Base-by-base conservation (phyloP, 2,888 invertebrate genomes). In the Drosophila mercatorum region DNA sequence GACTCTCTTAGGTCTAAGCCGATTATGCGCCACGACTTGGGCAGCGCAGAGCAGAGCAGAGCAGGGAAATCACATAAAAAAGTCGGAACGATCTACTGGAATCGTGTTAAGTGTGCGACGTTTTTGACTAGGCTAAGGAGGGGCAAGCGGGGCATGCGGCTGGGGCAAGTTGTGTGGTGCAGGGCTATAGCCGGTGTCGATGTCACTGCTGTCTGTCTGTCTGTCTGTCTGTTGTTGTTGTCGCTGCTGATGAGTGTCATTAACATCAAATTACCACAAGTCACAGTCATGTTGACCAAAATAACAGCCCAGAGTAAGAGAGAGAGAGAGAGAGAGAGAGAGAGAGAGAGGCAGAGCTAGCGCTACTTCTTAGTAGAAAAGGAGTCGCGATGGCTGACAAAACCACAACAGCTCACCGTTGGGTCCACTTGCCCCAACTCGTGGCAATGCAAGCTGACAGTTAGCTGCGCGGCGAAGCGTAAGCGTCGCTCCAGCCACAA, bases 201-300 rank as follows among this genome's bases (percentile, higher is more conserved):
- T 83, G 78, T 83, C 78, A 66, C 56, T 53, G 46, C 46, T 56
- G 47, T 22, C 59, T 72, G 56, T 58, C 61, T 71, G 58, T 28
- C 3, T 65, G 58, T 56, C 17, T 17, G 17, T 17, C 17, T 57
- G 58, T 38, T 38, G 40, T 49, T 70, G 78, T 68, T 75, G 84
- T 71, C 70, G 72, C 78, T 69, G 80, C 76, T 88, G 86, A 89
- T 89, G 87, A 86, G 82, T 89, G 86, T 88, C 89, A 91, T 90
- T 90, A 91, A 89, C 90, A 90, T 90, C 90, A 90, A 89, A 91
- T 91, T 89, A 88, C 90, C 88, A 91, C 90, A 91, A 91, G 83
- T 89, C 85, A 89, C 80, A 88, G 83, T 82, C 86, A 84, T 85
- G 78, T 84, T 77, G 74, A 75, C 70, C 78, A 78, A 78, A 78